These are phyloP conservation scores for Ectemnius cavifrons DNA, from an alignment of 2,888 invertebrate genomes.

Conservation along the genomic window DNA sequence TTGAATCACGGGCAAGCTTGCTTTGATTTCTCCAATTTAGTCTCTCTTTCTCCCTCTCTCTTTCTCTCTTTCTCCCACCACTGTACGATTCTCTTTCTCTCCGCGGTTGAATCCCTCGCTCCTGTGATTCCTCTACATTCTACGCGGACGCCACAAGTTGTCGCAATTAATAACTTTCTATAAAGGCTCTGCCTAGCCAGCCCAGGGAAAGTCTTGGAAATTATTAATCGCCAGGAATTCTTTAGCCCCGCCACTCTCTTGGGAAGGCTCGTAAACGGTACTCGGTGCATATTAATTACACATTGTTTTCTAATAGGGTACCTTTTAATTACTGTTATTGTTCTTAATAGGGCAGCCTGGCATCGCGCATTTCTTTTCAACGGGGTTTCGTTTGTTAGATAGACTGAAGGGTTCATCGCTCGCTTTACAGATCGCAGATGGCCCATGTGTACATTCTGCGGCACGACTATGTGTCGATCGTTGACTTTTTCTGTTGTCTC, in stretches of 20 bases:
- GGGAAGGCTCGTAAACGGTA: too few species aligned
- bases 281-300: constrained; percentile 1
- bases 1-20: constrained; percentile 34
- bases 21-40: constrained; percentile 42
- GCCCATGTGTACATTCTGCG: not conserved
- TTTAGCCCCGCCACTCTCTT: not conserved
- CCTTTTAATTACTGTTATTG: too few species aligned
- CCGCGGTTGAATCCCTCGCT: not conserved
- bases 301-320: not conserved
- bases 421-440: constrained; percentile 1
- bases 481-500: not conserved
- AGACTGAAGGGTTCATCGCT: not conserved
- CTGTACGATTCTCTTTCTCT: not conserved
- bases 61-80: not conserved
- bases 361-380: not conserved
- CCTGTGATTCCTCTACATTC: too few species aligned
- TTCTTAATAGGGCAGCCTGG: not conserved
- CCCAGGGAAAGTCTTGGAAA: constrained; percentile 1
- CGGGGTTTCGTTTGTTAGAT: not conserved
- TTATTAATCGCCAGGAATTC: constrained; percentile 5
- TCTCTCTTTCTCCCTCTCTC: not conserved
- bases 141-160: not conserved
- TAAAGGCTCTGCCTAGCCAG: not conserved
- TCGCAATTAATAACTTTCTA: constrained; percentile 36
- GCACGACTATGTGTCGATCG: not conserved